Percentiles rank a stretch among this genome's conserved stretches.
phyloP scores from a whole-genome alignment of 2,797 vertebrate genomes.

The Squalus acanthias region DNA sequence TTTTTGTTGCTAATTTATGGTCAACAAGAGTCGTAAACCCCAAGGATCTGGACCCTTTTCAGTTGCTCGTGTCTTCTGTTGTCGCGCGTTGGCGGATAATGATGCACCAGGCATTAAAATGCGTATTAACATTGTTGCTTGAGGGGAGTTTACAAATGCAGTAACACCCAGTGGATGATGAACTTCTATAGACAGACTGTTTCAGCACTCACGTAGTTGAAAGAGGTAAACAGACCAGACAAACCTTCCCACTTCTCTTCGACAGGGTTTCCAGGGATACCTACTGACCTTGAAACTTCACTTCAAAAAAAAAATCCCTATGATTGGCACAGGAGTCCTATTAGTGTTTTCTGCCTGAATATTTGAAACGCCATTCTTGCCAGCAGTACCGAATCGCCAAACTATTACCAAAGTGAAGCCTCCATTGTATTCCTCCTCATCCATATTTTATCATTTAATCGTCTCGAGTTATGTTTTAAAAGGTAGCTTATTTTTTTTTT shows the following conservation, averaged over 20 bases:
- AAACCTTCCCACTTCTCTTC: conserved; percentile 45
- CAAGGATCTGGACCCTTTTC: conserved; percentile 55
- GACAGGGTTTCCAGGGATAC: conserved; percentile 44
- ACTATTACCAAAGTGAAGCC: background rate
- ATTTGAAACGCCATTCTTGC: conserved; percentile 39
- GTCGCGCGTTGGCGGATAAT: conserved; percentile 57
- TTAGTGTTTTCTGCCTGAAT: conserved; percentile 56
- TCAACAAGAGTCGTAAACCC: conserved; percentile 61
- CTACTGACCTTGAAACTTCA: conserved; percentile 50
- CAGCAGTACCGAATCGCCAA: background rate
- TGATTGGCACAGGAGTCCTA: conserved; percentile 44
- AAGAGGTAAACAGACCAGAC: conserved; percentile 45
- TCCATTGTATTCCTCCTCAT: conserved; percentile 10
- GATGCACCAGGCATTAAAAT: conserved; percentile 56
- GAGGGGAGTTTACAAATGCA: conserved; percentile 50
- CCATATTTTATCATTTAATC: conserved; percentile 55
- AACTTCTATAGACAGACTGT: conserved; percentile 50
- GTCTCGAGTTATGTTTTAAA: conserved; percentile 59
- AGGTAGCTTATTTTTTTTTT: conserved; percentile 44
- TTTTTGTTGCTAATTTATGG: conserved; percentile 56
- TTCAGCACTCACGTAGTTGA: conserved; percentile 44
- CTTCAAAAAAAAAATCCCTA: conserved; percentile 41
- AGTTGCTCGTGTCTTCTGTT: conserved; percentile 57
- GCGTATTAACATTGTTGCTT: conserved; percentile 59
- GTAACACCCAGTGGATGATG: conserved; percentile 51